Conservation (phyloP, 2,113 vertebrate species). For the Thunnus thynnus region DNA sequence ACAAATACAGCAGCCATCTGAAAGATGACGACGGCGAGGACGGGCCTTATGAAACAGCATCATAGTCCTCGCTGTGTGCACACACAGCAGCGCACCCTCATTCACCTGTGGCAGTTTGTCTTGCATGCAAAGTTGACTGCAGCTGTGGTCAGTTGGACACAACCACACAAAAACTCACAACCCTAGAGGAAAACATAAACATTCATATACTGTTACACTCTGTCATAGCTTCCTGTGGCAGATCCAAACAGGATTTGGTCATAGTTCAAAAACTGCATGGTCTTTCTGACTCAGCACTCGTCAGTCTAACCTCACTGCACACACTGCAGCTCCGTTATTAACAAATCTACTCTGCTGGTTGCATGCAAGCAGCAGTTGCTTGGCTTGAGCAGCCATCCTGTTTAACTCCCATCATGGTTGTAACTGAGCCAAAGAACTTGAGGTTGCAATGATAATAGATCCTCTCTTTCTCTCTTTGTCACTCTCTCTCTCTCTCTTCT, state of each 20-base stretch:
- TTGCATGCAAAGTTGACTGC: constrained; percentile 54
- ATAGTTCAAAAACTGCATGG: not conserved
- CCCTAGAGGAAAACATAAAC: constrained; percentile 15
- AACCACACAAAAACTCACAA: constrained; percentile 22
- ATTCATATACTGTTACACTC: not conserved
- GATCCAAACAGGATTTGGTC: constrained; percentile 3
- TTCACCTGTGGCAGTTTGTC: constrained; percentile 5
- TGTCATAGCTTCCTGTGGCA: constrained; percentile 11
- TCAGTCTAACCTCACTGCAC: constrained; percentile 24
- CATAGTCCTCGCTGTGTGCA: constrained; percentile 40
- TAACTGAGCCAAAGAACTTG: constrained; percentile 78
- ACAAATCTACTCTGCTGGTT: constrained; percentile 18
- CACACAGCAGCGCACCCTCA: not conserved
- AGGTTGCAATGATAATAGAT: constrained; percentile 38
- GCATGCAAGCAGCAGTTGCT: constrained; percentile 49
- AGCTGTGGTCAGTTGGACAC: not conserved
- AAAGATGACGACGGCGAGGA: constrained; percentile 87
- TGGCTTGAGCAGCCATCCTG: constrained; percentile 41
- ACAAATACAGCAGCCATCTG: constrained; percentile 82
- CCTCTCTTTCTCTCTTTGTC: constrained; percentile 16
- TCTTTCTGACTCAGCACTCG: not conserved
- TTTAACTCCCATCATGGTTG: constrained; percentile 33
- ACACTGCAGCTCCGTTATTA: constrained; percentile 40
- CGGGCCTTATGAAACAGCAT: constrained; percentile 80
- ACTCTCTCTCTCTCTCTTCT: constrained; percentile 32